A percentile compares a stretch with the other conserved stretches of the same genome.
phyloP scores from a whole-genome alignment of 2,113 vertebrate species.

The Alligator mississippiensis region DNA sequence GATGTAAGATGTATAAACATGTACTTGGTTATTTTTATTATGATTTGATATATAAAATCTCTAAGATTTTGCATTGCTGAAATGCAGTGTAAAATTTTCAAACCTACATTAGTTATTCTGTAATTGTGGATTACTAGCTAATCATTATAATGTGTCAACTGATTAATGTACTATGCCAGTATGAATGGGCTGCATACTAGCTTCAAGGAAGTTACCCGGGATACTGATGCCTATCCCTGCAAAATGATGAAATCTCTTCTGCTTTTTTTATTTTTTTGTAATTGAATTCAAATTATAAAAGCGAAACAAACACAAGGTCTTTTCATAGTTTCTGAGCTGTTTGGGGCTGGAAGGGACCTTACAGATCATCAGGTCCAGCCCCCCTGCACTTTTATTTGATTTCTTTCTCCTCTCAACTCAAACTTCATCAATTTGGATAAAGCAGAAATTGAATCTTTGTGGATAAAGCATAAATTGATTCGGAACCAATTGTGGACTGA shows the following conservation, averaged over 20 bases:
- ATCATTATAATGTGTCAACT: neutral
- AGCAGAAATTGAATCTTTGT: neutral
- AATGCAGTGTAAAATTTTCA: neutral
- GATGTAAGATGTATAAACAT: neutral
- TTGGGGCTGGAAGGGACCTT: no score
- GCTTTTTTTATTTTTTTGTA: neutral
- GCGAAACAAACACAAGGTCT: neutral
- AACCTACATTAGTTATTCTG: neutral
- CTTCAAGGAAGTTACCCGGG: neutral
- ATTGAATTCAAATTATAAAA: neutral
- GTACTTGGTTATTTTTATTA: neutral
- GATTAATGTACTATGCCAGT: neutral
- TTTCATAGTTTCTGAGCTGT: no score
- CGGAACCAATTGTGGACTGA: rapidly evolving
- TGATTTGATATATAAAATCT: neutral
- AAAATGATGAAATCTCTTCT: neutral
- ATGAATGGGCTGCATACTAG: neutral
- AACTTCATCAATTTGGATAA: neutral
- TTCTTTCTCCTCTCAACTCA: neutral
- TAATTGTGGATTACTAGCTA: neutral
- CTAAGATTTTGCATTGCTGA: neutral
- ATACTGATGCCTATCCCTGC: neutral
- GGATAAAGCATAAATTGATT: neutral
- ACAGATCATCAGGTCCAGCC: no score
- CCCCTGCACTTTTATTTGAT: neutral